phyloP scores from a whole-genome alignment of 2,113 vertebrate genomes.

The Isurus oxyrinchus region DNA sequence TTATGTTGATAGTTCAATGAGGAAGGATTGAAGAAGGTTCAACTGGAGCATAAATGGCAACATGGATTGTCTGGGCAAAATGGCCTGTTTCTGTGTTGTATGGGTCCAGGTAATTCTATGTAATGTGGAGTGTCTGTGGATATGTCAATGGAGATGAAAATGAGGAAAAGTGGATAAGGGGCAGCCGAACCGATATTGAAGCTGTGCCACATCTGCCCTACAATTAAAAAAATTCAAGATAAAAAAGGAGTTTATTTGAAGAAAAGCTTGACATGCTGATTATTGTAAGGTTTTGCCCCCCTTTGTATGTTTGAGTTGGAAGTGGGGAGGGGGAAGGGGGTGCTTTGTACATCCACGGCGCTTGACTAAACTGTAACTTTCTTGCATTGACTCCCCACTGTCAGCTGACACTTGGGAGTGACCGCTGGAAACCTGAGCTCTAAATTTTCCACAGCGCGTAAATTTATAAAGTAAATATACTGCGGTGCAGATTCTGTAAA shows the following conservation, averaged over 20 bases:
- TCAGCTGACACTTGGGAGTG: background rate
- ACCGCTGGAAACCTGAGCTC: background rate
- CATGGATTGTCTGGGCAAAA: background rate
- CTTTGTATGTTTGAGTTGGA: background rate
- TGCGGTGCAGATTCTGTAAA: background rate
- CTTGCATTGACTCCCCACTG: background rate
- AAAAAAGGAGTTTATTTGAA: background rate
- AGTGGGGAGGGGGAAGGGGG: background rate
- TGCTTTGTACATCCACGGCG: background rate
- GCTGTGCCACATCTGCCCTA: background rate
- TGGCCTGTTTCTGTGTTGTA: background rate
- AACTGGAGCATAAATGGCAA: background rate
- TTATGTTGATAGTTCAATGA: too few species aligned
- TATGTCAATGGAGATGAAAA: background rate
- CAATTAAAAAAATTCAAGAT: background rate
- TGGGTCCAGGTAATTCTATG: background rate
- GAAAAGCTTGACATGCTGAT: background rate
- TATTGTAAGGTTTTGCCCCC: background rate
- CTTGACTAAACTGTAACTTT: background rate
- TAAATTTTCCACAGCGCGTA: background rate
- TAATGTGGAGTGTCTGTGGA: background rate
- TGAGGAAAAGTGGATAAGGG: background rate
- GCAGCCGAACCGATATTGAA: background rate
- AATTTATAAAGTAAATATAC: conserved; percentile 6
- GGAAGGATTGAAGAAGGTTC: too few species aligned